These are phyloP conservation scores for Kuschelorhynchus macadamiae DNA, from an alignment of 2,888 invertebrate species.

Conservation along the genomic window DNA sequence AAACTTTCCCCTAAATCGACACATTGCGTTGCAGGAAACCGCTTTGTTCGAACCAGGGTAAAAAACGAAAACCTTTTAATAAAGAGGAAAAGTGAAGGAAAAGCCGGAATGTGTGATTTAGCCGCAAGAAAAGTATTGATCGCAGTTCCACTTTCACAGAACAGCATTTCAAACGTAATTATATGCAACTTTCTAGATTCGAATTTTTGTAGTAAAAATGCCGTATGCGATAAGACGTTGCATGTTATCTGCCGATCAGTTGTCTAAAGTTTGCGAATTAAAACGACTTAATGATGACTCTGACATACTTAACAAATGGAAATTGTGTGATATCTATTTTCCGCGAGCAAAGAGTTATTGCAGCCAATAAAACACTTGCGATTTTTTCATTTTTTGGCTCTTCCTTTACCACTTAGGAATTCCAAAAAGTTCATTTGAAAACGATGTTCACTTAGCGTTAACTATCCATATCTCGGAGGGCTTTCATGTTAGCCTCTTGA, in stretches of 20 bases:
- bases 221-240: conserved; percentile 15
- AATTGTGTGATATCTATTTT: too few relatives aligned
- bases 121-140: conserved; percentile 52
- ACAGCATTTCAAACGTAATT: conserved; percentile 54
- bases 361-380: too few relatives aligned
- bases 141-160: conserved; percentile 46
- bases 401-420: too few relatives aligned
- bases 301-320: too few relatives aligned
- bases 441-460: too few relatives aligned
- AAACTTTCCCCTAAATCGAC: too few relatives aligned
- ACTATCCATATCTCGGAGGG: too few relatives aligned
- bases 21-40: background rate
- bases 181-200: conserved; percentile 52
- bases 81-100: conserved; percentile 21
- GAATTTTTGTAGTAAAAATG: conserved; percentile 43
- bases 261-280: conserved; percentile 1
- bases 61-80: conserved; percentile 18
- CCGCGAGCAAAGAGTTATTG: too few relatives aligned
- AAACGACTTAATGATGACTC: conserved; percentile 8
- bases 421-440: too few relatives aligned
- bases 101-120: conserved; percentile 27
- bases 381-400: too few relatives aligned
- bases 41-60: background rate
- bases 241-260: conserved; percentile 5
- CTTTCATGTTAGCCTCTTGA: too few relatives aligned